These are phyloP conservation scores for Ptilonorhynchus violaceus DNA, from an alignment of 2,113 vertebrate species.

Conservation along the genomic window DNA sequence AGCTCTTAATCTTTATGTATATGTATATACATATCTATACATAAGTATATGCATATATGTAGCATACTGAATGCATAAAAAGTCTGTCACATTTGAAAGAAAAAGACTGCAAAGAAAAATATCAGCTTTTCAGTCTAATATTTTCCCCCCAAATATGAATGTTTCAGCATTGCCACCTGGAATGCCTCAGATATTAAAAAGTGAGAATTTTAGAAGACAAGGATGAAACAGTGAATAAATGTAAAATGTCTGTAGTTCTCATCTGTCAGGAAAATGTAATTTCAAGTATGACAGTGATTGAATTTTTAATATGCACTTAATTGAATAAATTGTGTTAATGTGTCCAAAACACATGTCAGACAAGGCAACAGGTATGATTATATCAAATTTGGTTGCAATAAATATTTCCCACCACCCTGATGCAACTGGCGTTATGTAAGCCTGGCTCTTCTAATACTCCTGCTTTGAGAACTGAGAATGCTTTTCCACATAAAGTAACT, in stretches of 20 bases:
- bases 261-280: neutral
- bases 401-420: neutral
- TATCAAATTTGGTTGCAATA: neutral
- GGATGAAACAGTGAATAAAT: neutral
- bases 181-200: constrained; percentile 1
- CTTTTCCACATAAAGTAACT: neutral
- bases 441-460: neutral
- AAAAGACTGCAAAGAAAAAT: neutral
- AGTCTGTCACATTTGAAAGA: neutral
- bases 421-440: neutral
- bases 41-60: neutral
- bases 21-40: no score
- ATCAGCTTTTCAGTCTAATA: neutral
- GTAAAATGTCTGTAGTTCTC: neutral
- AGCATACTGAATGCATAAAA: neutral
- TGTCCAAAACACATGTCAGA: neutral
- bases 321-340: neutral
- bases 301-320: neutral
- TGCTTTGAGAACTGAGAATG: neutral
- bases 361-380: neutral
- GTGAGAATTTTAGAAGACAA: neutral
- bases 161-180: neutral
- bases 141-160: neutral
- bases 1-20: neutral
- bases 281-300: neutral